These are phyloP conservation scores for Melanotaenia duboulayi DNA, from an alignment of 2,113 vertebrate species.

Conservation along the genomic window DNA sequence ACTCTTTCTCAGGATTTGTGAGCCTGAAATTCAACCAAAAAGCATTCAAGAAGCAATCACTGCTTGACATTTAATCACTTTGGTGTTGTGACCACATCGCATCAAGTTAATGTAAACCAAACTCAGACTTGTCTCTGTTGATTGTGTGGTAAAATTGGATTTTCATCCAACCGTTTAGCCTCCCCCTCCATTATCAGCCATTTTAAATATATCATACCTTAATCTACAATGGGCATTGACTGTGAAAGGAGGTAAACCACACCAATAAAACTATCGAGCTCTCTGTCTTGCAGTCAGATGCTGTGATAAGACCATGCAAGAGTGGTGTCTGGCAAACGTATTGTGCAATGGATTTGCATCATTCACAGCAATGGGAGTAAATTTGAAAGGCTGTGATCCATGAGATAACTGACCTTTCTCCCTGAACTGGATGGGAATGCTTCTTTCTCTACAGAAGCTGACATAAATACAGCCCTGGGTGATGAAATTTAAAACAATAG, in stretches of 20 bases:
- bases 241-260: constrained; percentile 44
- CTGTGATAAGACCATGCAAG: constrained; percentile 44
- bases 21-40: constrained; percentile 35
- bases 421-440: constrained; percentile 51
- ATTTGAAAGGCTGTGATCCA: constrained; percentile 72
- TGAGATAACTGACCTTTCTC: constrained; percentile 76
- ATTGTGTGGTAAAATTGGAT: constrained; percentile 77
- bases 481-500: constrained; percentile 32
- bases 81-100: constrained; percentile 60
- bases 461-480: constrained; percentile 54
- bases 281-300: constrained; percentile 46
- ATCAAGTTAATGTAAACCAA: constrained; percentile 53
- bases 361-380: constrained; percentile 69
- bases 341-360: constrained; percentile 60
- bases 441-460: constrained; percentile 40
- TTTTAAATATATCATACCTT: constrained; percentile 67
- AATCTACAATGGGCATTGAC: constrained; percentile 42
- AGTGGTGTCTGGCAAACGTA: constrained; percentile 48
- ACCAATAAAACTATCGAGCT: constrained; percentile 56
- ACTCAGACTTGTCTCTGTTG: constrained; percentile 60
- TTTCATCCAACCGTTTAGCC: constrained; percentile 69
- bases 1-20: not conserved
- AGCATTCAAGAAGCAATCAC: constrained; percentile 47
- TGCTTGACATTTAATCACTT: constrained; percentile 68
- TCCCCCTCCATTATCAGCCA: constrained; percentile 60